Conservation (phyloP, 2,888 invertebrate genomes). For the Nemotelus nigrinus region DNA sequence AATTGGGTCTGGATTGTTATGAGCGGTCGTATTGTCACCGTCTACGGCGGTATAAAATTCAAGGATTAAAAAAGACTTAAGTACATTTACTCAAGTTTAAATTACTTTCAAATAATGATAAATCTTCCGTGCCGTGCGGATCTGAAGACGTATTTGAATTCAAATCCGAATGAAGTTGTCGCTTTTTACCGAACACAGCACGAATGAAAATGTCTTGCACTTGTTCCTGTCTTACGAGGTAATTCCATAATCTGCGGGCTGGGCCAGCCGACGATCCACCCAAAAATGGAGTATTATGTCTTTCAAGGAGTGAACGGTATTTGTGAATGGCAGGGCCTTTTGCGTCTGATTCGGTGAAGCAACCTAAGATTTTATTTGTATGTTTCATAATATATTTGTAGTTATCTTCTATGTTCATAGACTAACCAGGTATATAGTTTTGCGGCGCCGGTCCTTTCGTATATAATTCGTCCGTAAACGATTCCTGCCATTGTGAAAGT, state of each 20-base stretch:
- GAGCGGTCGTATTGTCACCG: slow-evolving; percentile 51
- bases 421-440: slow-evolving; percentile 80
- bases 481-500: slow-evolving; percentile 89
- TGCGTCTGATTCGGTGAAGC: slow-evolving; percentile 80
- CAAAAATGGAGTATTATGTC: slow-evolving; percentile 94
- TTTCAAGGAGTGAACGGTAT: slow-evolving; percentile 90
- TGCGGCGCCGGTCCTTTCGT: slow-evolving; percentile 79
- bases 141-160: slow-evolving; percentile 50
- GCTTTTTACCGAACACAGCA: slow-evolving; percentile 88
- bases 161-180: slow-evolving; percentile 55
- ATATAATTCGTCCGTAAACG: slow-evolving; percentile 80
- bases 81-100: background rate
- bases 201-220: slow-evolving; percentile 96
- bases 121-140: slow-evolving; percentile 45
- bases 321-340: slow-evolving; percentile 90
- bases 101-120: slow-evolving; percentile 37
- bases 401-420: background rate
- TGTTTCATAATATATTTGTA: background rate
- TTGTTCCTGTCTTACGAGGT: slow-evolving; percentile 88
- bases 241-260: slow-evolving; percentile 89
- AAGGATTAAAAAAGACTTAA: background rate
- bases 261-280: slow-evolving; percentile 77
- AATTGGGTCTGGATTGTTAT: slow-evolving; percentile 76
- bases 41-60: slow-evolving; percentile 42
- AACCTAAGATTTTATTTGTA: slow-evolving; percentile 66